Evolutionary conservation across 2,888 invertebrate genomes (phyloP), one percentile per base, ranked within the genome.

Genomic region (Phytoseiulus persimilis): DNA sequence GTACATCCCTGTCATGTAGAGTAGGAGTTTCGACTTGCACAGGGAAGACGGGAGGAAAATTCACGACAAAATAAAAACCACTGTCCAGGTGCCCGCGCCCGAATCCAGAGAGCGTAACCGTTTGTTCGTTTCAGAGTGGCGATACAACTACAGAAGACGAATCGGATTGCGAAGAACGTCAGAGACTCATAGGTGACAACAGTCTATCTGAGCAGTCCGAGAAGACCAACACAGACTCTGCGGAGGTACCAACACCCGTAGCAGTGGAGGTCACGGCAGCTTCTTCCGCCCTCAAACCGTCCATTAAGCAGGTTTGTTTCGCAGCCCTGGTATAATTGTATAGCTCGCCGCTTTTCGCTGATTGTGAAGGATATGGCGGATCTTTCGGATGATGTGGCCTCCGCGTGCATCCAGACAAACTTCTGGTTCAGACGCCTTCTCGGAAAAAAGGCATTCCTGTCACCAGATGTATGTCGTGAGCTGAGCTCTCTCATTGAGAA

Each of bases 101-200:
- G 46, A 46, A 46, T 46, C 14, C 46, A 46, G 9, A 14, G 9
- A 11, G 46, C 14, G 14, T 46, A 46, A 46, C 39, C 3, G 9
- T 39, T 39, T 39, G 5, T 6, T 2, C 65, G 5, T 28, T 28
- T 65, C 65, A 65, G 87, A 45, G 87, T 32, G 32, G 87, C 14
- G 87, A 87, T 9, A 87, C 87, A 0, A 87, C 87, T 5, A 87
- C 87, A 3, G 87, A 87, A 45, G 87, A 87, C 32, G 87, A 87
- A 23, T 87, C 87, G 1, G 87, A 87, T 11, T 87, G 87, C 45
- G 87, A 87, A 45, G 87, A 87, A 45, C 87, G 87, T n/a, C 87
- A 33, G n/a, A 33, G 87, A 11, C 87, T 87, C 33, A 87, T 87
- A 32, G 32, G 87, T 33, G 87, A 45, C 33, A 45, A 33, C 39